Evolutionary conservation across 2,888 invertebrate genomes (phyloP).

Genomic region (Beris chalybata): DNA sequence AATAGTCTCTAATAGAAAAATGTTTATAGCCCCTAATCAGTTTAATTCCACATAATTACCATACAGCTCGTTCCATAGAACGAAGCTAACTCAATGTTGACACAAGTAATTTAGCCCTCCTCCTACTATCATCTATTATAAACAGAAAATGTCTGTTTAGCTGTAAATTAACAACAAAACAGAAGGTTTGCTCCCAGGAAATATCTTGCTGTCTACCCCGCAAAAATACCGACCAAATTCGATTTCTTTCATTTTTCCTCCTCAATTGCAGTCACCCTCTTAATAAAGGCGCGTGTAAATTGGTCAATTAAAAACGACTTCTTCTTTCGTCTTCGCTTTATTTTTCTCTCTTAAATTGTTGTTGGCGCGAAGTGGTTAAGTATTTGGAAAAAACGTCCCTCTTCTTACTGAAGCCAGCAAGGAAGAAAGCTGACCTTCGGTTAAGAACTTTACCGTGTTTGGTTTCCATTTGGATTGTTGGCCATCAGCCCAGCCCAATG

Average conservation of each 20-base stretch:
- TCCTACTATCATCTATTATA: constrained; percentile 11
- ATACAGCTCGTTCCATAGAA: background rate
- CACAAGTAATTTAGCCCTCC: constrained; percentile 14
- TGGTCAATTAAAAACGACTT: constrained; percentile 32
- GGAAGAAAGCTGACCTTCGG: no score
- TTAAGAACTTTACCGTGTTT: no score
- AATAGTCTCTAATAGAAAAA: background rate
- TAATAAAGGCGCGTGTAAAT: constrained; percentile 30
- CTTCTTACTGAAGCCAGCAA: no score
- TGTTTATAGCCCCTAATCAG: background rate
- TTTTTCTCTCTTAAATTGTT: no score
- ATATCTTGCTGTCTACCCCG: background rate
- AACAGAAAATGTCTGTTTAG: constrained; percentile 21
- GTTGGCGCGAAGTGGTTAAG: no score
- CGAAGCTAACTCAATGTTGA: constrained; percentile 1
- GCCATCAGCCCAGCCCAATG: no score
- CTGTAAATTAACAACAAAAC: constrained; percentile 28
- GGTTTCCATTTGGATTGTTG: no score
- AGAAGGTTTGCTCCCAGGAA: constrained; percentile 16
- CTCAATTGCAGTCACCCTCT: constrained; percentile 13
- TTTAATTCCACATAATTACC: constrained; percentile 8
- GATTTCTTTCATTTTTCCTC: background rate
- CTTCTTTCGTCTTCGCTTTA: background rate
- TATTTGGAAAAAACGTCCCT: no score
- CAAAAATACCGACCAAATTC: background rate